These are phyloP conservation scores for Achlya flavicornis DNA, from an alignment of 2,888 invertebrate genomes.

Conservation along the genomic window DNA sequence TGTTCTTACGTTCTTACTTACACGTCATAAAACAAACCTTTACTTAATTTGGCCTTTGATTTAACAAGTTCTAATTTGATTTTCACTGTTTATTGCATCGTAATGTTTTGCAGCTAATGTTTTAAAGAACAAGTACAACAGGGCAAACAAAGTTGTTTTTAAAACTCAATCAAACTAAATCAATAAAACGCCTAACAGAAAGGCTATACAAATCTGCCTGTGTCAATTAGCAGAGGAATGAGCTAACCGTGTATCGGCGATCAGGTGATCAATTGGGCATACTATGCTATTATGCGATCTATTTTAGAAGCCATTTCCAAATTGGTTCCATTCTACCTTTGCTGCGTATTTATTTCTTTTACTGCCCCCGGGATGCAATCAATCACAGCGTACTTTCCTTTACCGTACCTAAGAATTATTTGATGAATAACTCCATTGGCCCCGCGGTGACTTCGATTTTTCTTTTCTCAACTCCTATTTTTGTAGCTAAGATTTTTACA, in stretches of 20 bases:
- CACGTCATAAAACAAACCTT: slow-evolving; percentile 3
- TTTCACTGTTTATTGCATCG: background rate
- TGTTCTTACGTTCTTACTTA: slow-evolving; percentile 1
- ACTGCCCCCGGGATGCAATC: slow-evolving; percentile 41
- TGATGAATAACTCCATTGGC: slow-evolving; percentile 23
- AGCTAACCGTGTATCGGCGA: background rate
- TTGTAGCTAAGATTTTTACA: background rate
- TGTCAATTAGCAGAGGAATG: background rate
- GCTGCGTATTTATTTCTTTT: slow-evolving; percentile 32
- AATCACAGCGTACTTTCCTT: slow-evolving; percentile 45
- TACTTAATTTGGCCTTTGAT: slow-evolving; percentile 1
- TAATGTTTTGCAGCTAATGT: background rate
- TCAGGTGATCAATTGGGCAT: slow-evolving; percentile 7
- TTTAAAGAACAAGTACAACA: background rate
- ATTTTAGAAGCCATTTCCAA: slow-evolving; percentile 45
- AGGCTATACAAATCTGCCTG: background rate
- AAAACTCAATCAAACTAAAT: background rate
- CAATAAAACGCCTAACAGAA: background rate
- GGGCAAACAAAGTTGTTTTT: background rate
- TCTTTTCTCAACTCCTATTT: background rate
- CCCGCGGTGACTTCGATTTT: background rate
- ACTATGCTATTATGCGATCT: slow-evolving; percentile 21
- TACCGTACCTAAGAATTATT: slow-evolving; percentile 18
- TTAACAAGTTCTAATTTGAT: slow-evolving; percentile 7
- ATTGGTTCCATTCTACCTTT: slow-evolving; percentile 47